Base-by-base conservation (phyloP, 1,140 invertebrate genomes). In the Lysiphlebus fabarum region DNA sequence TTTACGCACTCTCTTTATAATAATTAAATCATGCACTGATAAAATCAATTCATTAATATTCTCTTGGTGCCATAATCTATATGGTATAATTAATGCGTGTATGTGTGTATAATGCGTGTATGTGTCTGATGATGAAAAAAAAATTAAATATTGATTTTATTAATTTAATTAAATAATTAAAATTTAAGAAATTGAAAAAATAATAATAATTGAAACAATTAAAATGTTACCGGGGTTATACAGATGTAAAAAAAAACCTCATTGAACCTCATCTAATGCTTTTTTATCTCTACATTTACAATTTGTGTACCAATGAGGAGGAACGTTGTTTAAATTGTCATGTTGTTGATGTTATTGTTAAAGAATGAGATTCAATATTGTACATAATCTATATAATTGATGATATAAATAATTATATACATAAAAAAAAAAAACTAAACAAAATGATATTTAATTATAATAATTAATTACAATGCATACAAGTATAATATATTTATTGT, bases 291-390 rank as follows among this genome's bases (percentile, higher is more conserved):
- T 79, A 79, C 69, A 77, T 78, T 79, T 79, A 79, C 77, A 79
- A 78, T 77, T 79, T 79, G 75, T 79, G 77, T 79, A 79, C 77
- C 76, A 78, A 75, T 79, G 77, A 77, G 74, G 76, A 75, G 74
- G 76, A 75, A 78, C 75, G 77, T 79, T 79, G 76, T 79, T 79
- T 77, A 77, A 79, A n/a, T n/a, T n/a, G n/a, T 79, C 77, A 79
- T 79, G 77, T 78, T 79, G 77, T 78, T 79, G 77, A 79, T 79
- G 76, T 79, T 79, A 79, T 79, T 79, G 77, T 79, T 79, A 79
- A 79, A 79, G 73, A 79, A 79, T 79, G 76, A 79, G 75, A 79
- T 78, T 79, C 75, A 79, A 79, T 79, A 79, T 79, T 79, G 77
- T 79, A 79, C 67, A 79, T 79, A 79, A 78, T 79, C 74, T 78